Conservation (phyloP, 2,113 vertebrate genomes). For the Phrynosoma platyrhinos region DNA sequence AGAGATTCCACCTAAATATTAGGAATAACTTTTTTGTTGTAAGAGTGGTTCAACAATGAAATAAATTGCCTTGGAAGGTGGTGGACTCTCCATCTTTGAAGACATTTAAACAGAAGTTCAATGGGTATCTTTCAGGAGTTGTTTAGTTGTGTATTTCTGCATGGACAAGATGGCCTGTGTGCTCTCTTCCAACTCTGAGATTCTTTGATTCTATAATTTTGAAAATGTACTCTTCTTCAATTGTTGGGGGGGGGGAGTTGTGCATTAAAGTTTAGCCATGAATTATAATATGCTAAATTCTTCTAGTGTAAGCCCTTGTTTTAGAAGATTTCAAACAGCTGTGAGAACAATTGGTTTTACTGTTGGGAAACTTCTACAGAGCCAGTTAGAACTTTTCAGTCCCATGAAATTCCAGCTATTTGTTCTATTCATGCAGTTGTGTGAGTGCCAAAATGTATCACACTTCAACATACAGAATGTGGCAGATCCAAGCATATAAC, state of each 20-base stretch:
- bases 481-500: background rate
- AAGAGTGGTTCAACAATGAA: no score
- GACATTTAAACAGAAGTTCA: no score
- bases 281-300: background rate
- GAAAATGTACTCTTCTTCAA: background rate
- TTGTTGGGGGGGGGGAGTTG: background rate
- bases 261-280: background rate
- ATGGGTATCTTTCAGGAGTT: no score
- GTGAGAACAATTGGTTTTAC: background rate
- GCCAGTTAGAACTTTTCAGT: background rate
- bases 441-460: background rate
- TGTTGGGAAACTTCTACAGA: slow-evolving; percentile 6
- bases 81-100: no score
- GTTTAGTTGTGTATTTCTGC: no score
- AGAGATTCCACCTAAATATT: no score
- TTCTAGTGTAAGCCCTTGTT: background rate
- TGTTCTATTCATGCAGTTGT: background rate
- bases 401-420: background rate
- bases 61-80: no score
- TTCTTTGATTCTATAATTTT: no score
- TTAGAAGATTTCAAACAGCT: background rate
- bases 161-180: no score
- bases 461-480: background rate
- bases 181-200: no score
- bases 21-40: no score